Evolutionary conservation across 2,797 vertebrate species (phyloP), one percentile per base, ranked within the genome.

Genomic region (Lepus townsendii): DNA sequence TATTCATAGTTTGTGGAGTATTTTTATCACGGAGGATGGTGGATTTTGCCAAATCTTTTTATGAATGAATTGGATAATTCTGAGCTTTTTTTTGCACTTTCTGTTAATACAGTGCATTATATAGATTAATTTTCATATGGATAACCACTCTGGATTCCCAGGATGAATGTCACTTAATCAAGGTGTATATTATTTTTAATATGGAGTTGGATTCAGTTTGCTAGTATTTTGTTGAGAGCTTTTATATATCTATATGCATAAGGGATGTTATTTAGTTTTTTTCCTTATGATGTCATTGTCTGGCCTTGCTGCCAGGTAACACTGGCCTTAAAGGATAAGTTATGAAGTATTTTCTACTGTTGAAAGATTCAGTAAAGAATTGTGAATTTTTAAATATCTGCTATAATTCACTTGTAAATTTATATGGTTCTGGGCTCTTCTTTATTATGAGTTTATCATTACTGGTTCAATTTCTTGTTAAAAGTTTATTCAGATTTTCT

Each of bases 21-120:
- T 72, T 91, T 77, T 94, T 82, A 75, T 68, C 20, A 68, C 42
- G 62, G 75, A 62, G 38, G 50, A 11, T 62, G 17, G 38, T 68
- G 13, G 24, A 60, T 75, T 80, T 86, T 91, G n/a, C 90, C 52
- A 62, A 90, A 90, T 35, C 4, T 5, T 68, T 94, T 91, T 91
- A 66, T 79, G 24, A n/a, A 68, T 86, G 24, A 27, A 66, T 60
- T 80, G 30, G 54, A 69, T 82, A 75, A 62, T 82, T 0, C 1
- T n/a, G 5, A 52, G 57, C 27, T 3, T 14, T 75, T 80, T 80
- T 52, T 85, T 65, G 38, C 42, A 86, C 76, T 68, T 65, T 71
- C 32, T 84, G 27, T 52, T 89, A 42, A 42, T 42, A 42, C 42
- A 42, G 42, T 42, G 42, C 42, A 42, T 42, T 42, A 42, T 42